A percentile compares a stretch with the other conserved stretches of the same genome.
These are phyloP conservation scores for Ophion slaviceki DNA, from an alignment of 2,888 invertebrate species.

Conservation along the genomic window DNA sequence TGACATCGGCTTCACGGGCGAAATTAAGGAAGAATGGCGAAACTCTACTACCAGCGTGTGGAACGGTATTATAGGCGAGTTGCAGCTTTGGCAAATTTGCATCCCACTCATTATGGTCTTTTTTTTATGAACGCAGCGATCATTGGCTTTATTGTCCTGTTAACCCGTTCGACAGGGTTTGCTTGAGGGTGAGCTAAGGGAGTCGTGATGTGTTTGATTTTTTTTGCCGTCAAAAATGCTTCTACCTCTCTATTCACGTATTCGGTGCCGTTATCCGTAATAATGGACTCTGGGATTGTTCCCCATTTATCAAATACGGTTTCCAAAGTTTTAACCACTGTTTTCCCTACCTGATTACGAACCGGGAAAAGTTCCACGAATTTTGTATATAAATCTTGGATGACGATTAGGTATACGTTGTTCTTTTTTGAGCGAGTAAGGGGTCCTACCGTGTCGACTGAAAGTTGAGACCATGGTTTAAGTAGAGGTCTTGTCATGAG, in stretches of 20 bases:
- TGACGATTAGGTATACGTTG: conserved; percentile 19
- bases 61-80: conserved; percentile 10
- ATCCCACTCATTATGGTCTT: neutral
- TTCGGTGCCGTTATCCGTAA: conserved; percentile 42
- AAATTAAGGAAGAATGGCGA: neutral
- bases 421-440: neutral
- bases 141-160: conserved; percentile 42
- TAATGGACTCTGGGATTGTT: conserved; percentile 23
- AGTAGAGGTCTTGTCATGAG: conserved; percentile 26
- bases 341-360: conserved; percentile 28
- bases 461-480: conserved; percentile 50
- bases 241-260: conserved; percentile 43
- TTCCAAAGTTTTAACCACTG: conserved; percentile 30
- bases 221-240: conserved; percentile 24
- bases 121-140: conserved; percentile 45
- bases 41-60: neutral
- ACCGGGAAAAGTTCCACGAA: conserved; percentile 52
- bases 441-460: conserved; percentile 27
- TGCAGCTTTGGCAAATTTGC: conserved; percentile 7
- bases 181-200: conserved; percentile 31
- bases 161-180: conserved; percentile 23
- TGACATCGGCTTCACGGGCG: neutral
- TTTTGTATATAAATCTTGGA: conserved; percentile 42
- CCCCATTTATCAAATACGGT: conserved; percentile 46
- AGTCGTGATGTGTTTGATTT: conserved; percentile 9